Base-by-base conservation (phyloP, 2,888 invertebrate genomes). In the Pachymerium ferrugineum region DNA sequence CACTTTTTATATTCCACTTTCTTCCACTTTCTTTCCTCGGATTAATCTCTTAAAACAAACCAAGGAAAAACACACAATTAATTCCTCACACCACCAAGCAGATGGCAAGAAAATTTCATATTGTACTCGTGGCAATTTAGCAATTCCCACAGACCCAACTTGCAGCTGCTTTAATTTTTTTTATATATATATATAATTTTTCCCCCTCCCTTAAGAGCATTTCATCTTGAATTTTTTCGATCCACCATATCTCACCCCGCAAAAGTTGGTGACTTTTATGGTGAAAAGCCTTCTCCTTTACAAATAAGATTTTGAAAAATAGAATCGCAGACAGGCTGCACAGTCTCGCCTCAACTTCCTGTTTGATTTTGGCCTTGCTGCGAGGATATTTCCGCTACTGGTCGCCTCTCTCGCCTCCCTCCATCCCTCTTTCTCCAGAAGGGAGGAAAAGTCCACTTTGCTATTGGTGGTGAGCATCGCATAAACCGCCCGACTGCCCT, bases 331-430 rank as follows among this genome's bases (percentile, higher is more conserved):
- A 47, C 47, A 47, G 47, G 47, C 47, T 22, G 10, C 47, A 47
- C 22, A 47, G 47, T 47, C 47, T 47, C 47, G 47, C 47, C 47
- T n/a, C 5, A 19, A 47, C 47, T 47, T 47, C 47, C 47, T 47
- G 47, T 19, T 12, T 47, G 47, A 47, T 47, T 47, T 47, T 47
- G 47, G 47, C 47, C 47, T 47, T 19, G 47, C 47, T 47, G 47
- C 47, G 47, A 47, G 47, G 47, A 47, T 47, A 47, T 47, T 47
- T 47, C 47, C 47, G 47, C 47, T 47, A 47, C 47, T 47, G 47
- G 47, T 47, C 47, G 47, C 47, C 22, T 6, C 22, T 19, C 22
- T 16, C 16, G 19, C 47, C 47, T 47, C 47, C 19, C 22, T 10
- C 47, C 0, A 8, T 22, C 22, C 47, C 47, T 47, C 19, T 47